phyloP scores from a whole-genome alignment of 2,113 vertebrate genomes.

The Proteles cristata region DNA sequence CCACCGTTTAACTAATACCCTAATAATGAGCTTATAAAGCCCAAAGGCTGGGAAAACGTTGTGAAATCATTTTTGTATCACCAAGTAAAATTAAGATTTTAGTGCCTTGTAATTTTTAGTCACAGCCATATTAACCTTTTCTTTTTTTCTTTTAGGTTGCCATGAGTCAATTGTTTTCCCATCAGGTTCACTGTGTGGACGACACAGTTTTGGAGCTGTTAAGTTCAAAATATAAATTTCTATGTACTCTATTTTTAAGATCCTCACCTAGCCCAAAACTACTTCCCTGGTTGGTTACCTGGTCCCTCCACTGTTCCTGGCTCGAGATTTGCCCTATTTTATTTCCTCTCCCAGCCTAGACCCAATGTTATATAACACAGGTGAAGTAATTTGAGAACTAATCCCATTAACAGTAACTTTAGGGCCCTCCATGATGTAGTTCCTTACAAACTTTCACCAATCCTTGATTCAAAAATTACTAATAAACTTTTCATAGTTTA shows the following conservation, averaged over 20 bases:
- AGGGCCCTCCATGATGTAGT: neutral
- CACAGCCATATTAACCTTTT: neutral
- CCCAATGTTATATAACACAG: neutral
- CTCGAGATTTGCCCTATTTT: neutral
- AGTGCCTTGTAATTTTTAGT: neutral
- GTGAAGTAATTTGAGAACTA: conserved; percentile 40
- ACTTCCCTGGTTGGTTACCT: neutral
- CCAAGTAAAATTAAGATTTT: neutral
- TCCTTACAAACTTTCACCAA: neutral
- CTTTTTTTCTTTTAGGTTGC: neutral
- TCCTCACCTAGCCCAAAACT: neutral
- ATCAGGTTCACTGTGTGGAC: neutral
- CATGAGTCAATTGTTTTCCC: neutral
- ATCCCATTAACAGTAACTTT: conserved; percentile 4
- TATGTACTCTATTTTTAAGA: neutral
- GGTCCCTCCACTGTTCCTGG: neutral
- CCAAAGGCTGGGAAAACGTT: neutral
- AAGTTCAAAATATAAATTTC: neutral
- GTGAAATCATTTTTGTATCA: neutral
- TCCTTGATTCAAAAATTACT: conserved; percentile 6
- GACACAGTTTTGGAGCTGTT: neutral
- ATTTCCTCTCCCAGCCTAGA: neutral
- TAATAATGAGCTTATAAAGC: neutral
- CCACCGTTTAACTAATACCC: neutral
- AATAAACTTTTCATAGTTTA: neutral